Conservation (phyloP, 2,888 invertebrate species). For the Cetonia aurata region DNA sequence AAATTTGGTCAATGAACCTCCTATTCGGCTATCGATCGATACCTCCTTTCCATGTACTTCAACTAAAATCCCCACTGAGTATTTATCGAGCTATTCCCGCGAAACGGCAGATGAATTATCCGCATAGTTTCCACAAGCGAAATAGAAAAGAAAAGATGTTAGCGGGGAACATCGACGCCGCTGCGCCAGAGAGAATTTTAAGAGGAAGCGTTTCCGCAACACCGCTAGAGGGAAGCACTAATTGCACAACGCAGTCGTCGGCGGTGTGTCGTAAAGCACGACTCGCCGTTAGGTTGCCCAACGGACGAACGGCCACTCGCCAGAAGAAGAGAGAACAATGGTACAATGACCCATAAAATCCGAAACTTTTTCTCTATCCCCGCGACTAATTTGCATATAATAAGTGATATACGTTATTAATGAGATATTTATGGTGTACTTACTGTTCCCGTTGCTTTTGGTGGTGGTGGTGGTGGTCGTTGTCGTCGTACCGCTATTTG, state of each 20-base stretch:
- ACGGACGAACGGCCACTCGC: neutral
- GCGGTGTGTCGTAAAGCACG: slow-evolving; percentile 8
- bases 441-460: slow-evolving; percentile 39
- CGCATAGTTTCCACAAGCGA: neutral
- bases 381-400: slow-evolving; percentile 26
- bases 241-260: neutral
- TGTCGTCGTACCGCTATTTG: neutral
- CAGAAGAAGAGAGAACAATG: slow-evolving; percentile 18
- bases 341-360: slow-evolving; percentile 39
- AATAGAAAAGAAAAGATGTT: slow-evolving; percentile 15
- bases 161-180: neutral
- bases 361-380: slow-evolving; percentile 32
- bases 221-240: slow-evolving; percentile 40
- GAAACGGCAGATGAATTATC: too few relatives aligned
- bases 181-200: neutral
- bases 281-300: slow-evolving; percentile 21
- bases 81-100: too few relatives aligned
- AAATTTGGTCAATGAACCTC: too few relatives aligned
- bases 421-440: neutral
- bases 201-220: slow-evolving; percentile 29
- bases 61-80: too few relatives aligned
- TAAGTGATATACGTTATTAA: neutral
- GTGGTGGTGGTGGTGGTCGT: slow-evolving; percentile 2
- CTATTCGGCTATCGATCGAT: too few relatives aligned
- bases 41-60: too few relatives aligned